phyloP scores from a whole-genome alignment of 2,797 vertebrate species.

The Otus scops region DNA sequence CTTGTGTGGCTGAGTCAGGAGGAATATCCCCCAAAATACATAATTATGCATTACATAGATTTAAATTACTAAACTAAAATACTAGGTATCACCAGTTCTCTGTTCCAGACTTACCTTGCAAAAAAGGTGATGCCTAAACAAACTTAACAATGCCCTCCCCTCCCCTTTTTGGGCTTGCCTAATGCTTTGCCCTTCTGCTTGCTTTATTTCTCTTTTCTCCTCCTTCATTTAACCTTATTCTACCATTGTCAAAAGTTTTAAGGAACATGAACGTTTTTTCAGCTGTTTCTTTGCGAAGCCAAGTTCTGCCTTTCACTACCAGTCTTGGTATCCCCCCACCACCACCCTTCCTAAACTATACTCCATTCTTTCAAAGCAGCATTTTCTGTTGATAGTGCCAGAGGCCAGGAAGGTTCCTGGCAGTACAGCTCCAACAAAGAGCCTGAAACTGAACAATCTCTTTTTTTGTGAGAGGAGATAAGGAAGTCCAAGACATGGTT shows the following conservation, averaged over 20 bases:
- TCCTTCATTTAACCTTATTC: background rate
- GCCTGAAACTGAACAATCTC: background rate
- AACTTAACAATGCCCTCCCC: background rate
- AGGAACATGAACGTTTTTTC: background rate
- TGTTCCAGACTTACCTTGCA: background rate
- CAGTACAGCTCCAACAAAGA: background rate
- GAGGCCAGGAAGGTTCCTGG: slow-evolving; percentile 49
- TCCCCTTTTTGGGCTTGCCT: background rate
- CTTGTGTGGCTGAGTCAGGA: background rate
- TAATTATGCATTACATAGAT: background rate
- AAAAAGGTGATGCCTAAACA: background rate
- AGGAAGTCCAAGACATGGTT: background rate
- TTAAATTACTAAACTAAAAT: background rate
- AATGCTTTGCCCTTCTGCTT: background rate
- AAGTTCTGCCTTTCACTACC: background rate
- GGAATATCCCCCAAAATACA: background rate
- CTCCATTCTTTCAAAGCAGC: background rate
- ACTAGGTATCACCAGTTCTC: background rate
- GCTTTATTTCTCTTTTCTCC: background rate
- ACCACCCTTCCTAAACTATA: background rate
- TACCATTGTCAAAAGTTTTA: background rate
- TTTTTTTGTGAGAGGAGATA: background rate
- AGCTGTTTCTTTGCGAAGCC: background rate
- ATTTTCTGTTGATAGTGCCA: slow-evolving; percentile 26
- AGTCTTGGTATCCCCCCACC: background rate